Conservation (phyloP, 1,140 invertebrate genomes). For the Trachelipus rathkii region DNA sequence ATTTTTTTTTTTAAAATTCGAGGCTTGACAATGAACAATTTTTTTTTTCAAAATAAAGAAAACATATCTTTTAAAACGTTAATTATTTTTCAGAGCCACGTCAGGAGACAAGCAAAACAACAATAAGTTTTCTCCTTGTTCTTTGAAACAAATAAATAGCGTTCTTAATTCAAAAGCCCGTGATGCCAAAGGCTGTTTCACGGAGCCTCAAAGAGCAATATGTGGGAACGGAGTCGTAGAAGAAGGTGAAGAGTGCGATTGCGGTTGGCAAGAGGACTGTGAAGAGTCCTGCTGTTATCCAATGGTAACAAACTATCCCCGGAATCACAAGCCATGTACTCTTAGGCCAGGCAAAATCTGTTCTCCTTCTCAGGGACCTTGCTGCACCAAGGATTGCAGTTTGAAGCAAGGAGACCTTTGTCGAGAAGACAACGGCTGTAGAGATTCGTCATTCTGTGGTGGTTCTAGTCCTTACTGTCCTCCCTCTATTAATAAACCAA, state of each 20-base stretch:
- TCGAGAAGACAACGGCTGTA: constrained; percentile 88
- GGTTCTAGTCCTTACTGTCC: constrained; percentile 78
- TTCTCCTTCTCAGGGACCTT: constrained; percentile 87
- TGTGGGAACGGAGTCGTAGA: constrained; percentile 98
- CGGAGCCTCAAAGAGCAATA: constrained; percentile 64
- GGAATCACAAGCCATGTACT: constrained; percentile 75
- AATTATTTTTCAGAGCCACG: constrained; percentile 61
- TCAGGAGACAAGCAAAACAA: constrained; percentile 95
- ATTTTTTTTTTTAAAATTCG: no score
- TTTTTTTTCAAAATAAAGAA: no score
- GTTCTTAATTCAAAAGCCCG: constrained; percentile 89
- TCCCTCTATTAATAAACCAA: constrained; percentile 83
- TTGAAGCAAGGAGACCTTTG: constrained; percentile 82
- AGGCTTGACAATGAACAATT: no score
- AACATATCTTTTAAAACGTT: no score
- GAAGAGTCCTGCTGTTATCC: constrained; percentile 90
- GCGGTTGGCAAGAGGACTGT: constrained; percentile 94
- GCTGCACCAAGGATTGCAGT: constrained; percentile 83
- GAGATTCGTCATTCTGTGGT: constrained; percentile 83
- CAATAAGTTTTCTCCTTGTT: constrained; percentile 87
- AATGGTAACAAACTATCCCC: constrained; percentile 69
- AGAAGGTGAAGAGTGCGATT: constrained; percentile 94
- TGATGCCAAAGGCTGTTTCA: constrained; percentile 84
- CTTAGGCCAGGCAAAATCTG: constrained; percentile 69
- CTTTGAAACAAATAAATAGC: constrained; percentile 88